Conservation (phyloP, 2,797 vertebrate genomes). For the Hephaestus fuliginosus region DNA sequence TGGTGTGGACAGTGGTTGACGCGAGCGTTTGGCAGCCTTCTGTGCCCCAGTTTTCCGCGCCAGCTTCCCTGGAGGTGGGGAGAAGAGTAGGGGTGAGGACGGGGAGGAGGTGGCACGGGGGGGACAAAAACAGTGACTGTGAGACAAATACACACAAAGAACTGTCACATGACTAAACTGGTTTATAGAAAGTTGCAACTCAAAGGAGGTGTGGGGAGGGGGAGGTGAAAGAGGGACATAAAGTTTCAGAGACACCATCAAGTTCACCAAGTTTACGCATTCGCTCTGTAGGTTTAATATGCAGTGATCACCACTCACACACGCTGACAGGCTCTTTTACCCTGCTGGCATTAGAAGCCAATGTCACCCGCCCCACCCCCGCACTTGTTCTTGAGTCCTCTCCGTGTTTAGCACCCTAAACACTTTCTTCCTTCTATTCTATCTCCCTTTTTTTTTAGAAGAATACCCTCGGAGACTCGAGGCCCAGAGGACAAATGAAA, state of each 20-base stretch:
- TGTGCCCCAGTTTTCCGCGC: conserved; percentile 95
- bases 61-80: conserved; percentile 91
- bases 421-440: conserved; percentile 24
- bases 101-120: conserved; percentile 36
- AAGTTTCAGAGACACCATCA: conserved; percentile 19
- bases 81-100: conserved; percentile 44
- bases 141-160: conserved; percentile 47
- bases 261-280: conserved; percentile 28
- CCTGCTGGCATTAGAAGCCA: conserved; percentile 34
- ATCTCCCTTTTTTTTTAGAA: conserved; percentile 34
- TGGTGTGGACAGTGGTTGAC: conserved; percentile 94
- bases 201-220: neutral
- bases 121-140: conserved; percentile 57
- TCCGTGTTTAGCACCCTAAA: conserved; percentile 47
- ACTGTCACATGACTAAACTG: conserved; percentile 40
- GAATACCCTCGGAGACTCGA: conserved; percentile 7
- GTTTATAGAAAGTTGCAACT: conserved; percentile 12
- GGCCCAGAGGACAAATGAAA: conserved; percentile 37
- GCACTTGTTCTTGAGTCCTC: conserved; percentile 20
- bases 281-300: conserved; percentile 42
- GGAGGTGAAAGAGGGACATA: neutral
- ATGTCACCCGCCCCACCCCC: conserved; percentile 14
- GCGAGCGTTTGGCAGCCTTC: conserved; percentile 96
- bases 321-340: conserved; percentile 40
- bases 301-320: conserved; percentile 19